A percentile compares a stretch with the other conserved stretches of the same genome.
These are phyloP conservation scores for Calosoma granatense DNA, from an alignment of 1,140 invertebrate genomes.

Conservation along the genomic window DNA sequence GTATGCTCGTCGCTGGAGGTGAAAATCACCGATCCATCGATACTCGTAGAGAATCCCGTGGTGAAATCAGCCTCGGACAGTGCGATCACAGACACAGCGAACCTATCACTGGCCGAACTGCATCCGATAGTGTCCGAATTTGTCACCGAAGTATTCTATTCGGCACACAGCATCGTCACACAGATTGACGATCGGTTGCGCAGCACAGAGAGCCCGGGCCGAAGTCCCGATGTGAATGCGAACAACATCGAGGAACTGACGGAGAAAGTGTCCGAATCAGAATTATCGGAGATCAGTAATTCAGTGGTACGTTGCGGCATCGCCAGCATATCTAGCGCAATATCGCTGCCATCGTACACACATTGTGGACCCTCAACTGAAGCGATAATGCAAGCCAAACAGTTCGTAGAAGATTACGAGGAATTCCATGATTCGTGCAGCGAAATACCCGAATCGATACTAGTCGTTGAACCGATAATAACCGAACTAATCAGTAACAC, in stretches of 20 bases:
- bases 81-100: neutral
- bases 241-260: neutral
- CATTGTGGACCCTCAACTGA: constrained; percentile 21
- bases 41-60: neutral
- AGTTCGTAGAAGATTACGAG: constrained; percentile 33
- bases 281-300: neutral
- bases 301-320: neutral
- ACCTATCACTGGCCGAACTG: neutral
- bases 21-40: neutral
- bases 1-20: neutral
- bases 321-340: constrained; percentile 12
- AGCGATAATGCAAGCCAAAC: constrained; percentile 27
- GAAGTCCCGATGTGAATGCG: neutral
- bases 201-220: neutral
- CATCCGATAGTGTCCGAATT: neutral
- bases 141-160: neutral
- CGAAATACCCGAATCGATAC: constrained; percentile 20
- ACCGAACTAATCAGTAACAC: constrained; percentile 22
- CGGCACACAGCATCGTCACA: neutral
- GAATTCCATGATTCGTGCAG: constrained; percentile 31
- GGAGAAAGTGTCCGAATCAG: constrained; percentile 12
- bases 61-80: constrained; percentile 2
- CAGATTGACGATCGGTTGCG: neutral
- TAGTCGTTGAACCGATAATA: constrained; percentile 15
- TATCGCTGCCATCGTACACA: constrained; percentile 17